Conservation (phyloP, 2,888 invertebrate genomes). For the Spilosoma lubricipeda region DNA sequence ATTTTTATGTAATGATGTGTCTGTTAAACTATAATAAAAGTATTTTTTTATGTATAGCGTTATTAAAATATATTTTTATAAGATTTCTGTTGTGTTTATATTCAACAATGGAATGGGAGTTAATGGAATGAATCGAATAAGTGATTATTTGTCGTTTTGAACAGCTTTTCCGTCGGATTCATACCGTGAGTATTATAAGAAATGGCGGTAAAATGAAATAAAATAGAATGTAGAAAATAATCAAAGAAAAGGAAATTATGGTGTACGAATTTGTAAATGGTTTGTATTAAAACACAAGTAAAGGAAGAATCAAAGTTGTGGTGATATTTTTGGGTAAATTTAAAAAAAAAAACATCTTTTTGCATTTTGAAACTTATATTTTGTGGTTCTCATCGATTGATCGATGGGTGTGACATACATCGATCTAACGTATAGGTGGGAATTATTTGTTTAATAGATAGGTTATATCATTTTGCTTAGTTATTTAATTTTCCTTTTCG, state of each 20-base stretch:
- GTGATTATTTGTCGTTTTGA: slow-evolving; percentile 6
- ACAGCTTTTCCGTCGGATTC: background rate
- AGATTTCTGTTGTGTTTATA: slow-evolving; percentile 7
- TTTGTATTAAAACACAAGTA: background rate
- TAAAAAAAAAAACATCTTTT: too few relatives aligned
- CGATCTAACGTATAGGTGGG: too few relatives aligned
- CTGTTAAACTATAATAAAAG: slow-evolving; percentile 26
- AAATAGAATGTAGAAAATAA: background rate
- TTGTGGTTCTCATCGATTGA: too few relatives aligned
- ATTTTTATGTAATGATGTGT: slow-evolving; percentile 30
- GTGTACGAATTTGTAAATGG: background rate
- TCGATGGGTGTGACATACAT: too few relatives aligned
- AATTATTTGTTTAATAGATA: too few relatives aligned
- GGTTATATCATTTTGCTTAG: too few relatives aligned
- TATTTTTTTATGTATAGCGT: slow-evolving; percentile 9
- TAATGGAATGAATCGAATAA: slow-evolving; percentile 8
- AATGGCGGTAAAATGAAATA: background rate
- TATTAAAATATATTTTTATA: slow-evolving; percentile 18
- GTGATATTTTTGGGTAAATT: too few relatives aligned
- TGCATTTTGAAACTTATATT: too few relatives aligned
- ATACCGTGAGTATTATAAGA: background rate
- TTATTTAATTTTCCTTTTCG: too few relatives aligned
- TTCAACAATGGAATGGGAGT: slow-evolving; percentile 9
- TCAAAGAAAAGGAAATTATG: background rate
- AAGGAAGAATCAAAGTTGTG: too few relatives aligned